These are phyloP conservation scores for Oceanodroma leucorhoa DNA, from an alignment of 2,797 vertebrate genomes.

Conservation along the genomic window DNA sequence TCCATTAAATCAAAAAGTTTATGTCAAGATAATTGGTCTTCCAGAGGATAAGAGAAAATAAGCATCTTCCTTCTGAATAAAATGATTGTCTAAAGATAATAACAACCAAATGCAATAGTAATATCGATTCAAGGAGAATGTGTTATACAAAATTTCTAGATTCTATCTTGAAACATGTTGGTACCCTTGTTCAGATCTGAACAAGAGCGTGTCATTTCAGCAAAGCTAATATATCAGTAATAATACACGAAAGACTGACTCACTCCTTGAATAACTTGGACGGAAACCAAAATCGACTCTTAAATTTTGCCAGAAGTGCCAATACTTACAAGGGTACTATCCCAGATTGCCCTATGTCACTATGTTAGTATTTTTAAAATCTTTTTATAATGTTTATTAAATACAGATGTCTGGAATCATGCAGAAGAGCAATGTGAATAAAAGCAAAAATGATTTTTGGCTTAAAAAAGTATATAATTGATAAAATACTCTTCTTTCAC, in stretches of 20 bases:
- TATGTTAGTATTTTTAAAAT: not conserved
- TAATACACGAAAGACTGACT: not conserved
- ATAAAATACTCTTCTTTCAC: not conserved
- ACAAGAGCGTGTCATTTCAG: not conserved
- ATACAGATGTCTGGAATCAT: not conserved
- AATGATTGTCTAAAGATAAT: not conserved
- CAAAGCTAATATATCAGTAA: not conserved
- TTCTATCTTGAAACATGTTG: not conserved
- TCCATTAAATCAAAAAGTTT: not conserved
- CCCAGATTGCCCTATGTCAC: not conserved
- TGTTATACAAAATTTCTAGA: not conserved
- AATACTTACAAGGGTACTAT: not conserved
- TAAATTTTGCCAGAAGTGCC: not conserved
- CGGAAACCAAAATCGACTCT: not conserved
- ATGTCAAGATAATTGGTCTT: not conserved
- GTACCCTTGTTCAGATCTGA: not conserved
- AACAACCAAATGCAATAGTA: not conserved
- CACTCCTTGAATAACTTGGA: not conserved
- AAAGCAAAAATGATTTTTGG: not conserved
- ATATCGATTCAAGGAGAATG: not conserved
- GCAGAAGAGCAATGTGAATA: not conserved
- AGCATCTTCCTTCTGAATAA: not conserved
- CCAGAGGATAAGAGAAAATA: not conserved
- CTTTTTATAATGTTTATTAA: not conserved
- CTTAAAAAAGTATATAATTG: not conserved